Evolutionary conservation across 2,888 invertebrate species (phyloP).

Genomic region (Spodoptera exigua): DNA sequence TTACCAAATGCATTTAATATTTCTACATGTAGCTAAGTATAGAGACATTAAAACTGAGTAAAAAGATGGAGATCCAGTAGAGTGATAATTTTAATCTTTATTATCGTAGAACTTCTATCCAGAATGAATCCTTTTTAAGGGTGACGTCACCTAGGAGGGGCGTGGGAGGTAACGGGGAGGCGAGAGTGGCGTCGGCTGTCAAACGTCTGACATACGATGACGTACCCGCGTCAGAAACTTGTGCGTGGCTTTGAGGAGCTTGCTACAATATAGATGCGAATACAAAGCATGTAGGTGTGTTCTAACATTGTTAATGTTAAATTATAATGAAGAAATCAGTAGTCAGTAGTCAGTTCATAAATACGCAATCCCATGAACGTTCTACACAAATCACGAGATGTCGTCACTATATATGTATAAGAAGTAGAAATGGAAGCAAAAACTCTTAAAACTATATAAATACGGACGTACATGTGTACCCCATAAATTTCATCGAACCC

Average conservation of each 20-base stretch:
- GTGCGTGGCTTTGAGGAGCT: constrained; percentile 70
- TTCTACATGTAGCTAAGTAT: too few species aligned
- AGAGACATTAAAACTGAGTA: neutral
- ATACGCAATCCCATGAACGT: neutral
- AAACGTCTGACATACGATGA: constrained; percentile 82
- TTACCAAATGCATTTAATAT: too few species aligned
- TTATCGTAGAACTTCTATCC: constrained; percentile 12
- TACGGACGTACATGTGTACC: constrained; percentile 59
- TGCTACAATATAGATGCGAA: constrained; percentile 32
- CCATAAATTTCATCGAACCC: constrained; percentile 73
- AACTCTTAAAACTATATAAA: constrained; percentile 42
- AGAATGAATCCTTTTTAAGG: constrained; percentile 27
- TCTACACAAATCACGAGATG: neutral
- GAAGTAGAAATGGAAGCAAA: constrained; percentile 30
- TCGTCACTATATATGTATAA: constrained; percentile 13
- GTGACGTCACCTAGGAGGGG: constrained; percentile 71
- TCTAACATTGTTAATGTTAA: constrained; percentile 35
- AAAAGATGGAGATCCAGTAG: too few species aligned
- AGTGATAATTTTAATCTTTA: constrained; percentile 1
- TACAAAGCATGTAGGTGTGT: constrained; percentile 37
- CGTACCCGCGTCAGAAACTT: constrained; percentile 74
- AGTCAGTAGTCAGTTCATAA: neutral
- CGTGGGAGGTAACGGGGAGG: constrained; percentile 55
- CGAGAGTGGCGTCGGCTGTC: constrained; percentile 74
- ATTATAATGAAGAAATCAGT: constrained; percentile 12